Percentiles rank a stretch among this genome's conserved stretches.
phyloP scores from a whole-genome alignment of 1,140 invertebrate genomes.

The Kradibia gibbosae region DNA sequence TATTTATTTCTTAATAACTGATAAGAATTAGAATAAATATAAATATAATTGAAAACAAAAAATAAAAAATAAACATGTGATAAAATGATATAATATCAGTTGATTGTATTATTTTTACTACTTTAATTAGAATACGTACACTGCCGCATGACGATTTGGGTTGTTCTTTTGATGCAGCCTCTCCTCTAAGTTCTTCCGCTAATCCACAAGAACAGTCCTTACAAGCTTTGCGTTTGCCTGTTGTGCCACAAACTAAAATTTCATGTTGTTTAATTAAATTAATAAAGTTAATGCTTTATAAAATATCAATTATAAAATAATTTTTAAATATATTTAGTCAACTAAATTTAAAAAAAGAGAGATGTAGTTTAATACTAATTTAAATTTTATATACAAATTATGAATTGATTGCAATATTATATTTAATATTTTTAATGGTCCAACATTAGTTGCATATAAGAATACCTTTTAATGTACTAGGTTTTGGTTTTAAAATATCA shows the following conservation, averaged over 20 bases:
- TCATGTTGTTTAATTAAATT: neutral
- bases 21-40: no score
- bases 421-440: neutral
- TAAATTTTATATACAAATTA: no score
- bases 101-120: no score
- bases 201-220: slow-evolving; percentile 98
- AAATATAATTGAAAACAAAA: no score
- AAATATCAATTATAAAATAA: neutral
- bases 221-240: slow-evolving; percentile 95
- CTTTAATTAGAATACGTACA: slow-evolving; percentile 79
- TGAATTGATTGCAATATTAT: neutral
- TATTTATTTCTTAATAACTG: neutral
- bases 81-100: no score
- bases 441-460: no score
- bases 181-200: slow-evolving; percentile 89
- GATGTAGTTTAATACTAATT: no score
- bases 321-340: neutral
- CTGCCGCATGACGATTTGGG: slow-evolving; percentile 97
- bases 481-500: slow-evolving; percentile 90
- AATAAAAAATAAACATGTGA: no score
- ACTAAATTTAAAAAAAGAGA: no score
- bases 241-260: slow-evolving; percentile 88
- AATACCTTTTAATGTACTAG: slow-evolving; percentile 84
- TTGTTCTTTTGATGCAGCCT: slow-evolving; percentile 72
- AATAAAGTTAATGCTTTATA: neutral